Evolutionary conservation across 2,888 invertebrate species (phyloP).

Genomic region (Cecidostiba fungosa): DNA sequence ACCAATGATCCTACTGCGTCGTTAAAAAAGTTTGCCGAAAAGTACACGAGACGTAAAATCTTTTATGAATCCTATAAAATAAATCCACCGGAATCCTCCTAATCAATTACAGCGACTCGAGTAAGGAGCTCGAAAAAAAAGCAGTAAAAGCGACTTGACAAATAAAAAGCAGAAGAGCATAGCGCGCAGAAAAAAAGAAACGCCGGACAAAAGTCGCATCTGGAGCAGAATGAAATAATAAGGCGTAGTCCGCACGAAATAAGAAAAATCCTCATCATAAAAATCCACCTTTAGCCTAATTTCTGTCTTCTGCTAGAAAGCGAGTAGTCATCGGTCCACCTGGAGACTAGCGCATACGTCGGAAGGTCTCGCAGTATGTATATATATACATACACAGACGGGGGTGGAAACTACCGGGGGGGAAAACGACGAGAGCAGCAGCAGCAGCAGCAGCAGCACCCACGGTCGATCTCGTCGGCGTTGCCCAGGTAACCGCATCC

Average conservation of each 20-base stretch:
- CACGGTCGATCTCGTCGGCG: slow-evolving; percentile 79
- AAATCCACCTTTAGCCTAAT: not conserved
- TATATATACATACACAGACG: not conserved
- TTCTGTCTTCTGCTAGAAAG: not conserved
- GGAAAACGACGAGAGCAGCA: not conserved
- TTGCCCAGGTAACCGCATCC: slow-evolving; percentile 78
- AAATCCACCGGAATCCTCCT: not conserved
- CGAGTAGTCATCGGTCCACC: not conserved
- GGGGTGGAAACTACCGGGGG: slow-evolving; percentile 24
- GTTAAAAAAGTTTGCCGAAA: not conserved
- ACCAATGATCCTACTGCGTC: not conserved
- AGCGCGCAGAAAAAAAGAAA: not conserved
- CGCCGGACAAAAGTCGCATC: not conserved
- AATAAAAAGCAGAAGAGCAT: not conserved
- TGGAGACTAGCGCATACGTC: not conserved
- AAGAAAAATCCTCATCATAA: not conserved
- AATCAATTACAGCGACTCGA: not conserved
- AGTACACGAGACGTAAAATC: not conserved
- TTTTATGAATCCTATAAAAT: not conserved
- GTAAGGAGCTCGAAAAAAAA: not conserved
- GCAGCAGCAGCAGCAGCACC: not conserved
- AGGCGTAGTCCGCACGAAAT: not conserved
- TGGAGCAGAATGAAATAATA: not conserved
- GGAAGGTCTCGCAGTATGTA: not conserved
- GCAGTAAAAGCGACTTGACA: not conserved